Evolutionary conservation across 2,888 invertebrate genomes (phyloP).

Genomic region (Furcula furcula): DNA sequence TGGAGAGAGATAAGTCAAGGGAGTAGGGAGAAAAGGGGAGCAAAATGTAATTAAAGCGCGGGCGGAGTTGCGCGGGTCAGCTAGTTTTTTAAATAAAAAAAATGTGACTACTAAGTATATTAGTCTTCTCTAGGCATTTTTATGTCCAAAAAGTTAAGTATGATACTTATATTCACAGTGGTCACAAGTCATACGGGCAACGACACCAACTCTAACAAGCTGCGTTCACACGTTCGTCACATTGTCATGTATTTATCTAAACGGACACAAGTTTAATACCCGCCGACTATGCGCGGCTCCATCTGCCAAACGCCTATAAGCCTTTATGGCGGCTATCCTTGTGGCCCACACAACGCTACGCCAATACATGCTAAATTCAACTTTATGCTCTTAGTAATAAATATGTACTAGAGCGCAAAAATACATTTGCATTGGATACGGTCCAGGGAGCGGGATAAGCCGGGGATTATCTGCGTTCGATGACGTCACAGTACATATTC

Average conservation of each 20-base stretch:
- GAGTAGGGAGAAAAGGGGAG: too few relatives aligned
- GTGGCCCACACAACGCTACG: constrained; percentile 2
- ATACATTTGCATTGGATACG: constrained; percentile 1
- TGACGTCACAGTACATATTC: not conserved
- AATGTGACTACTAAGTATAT: too few relatives aligned
- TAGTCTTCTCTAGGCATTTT: too few relatives aligned
- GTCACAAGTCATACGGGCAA: too few relatives aligned
- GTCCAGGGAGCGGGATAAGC: constrained; percentile 12
- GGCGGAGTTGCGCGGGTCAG: too few relatives aligned
- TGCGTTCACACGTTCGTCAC: too few relatives aligned
- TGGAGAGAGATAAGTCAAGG: too few relatives aligned
- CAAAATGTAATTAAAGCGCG: too few relatives aligned
- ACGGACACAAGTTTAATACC: constrained; percentile 2
- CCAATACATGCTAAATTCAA: constrained; percentile 2
- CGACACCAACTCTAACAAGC: not conserved
- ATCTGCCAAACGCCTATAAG: constrained; percentile 20
- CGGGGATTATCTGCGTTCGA: constrained; percentile 7
- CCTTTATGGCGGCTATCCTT: constrained; percentile 20
- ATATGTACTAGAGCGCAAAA: not conserved
- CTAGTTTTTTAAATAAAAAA: too few relatives aligned
- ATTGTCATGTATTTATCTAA: constrained; percentile 12
- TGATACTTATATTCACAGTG: too few relatives aligned
- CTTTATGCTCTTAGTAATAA: not conserved
- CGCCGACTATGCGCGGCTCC: constrained; percentile 9
- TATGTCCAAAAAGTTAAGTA: too few relatives aligned